Percentiles rank a stretch among this genome's conserved stretches.
Evolutionary conservation across 1,140 invertebrate genomes (phyloP).

Genomic region (Acromyrmex charruanus): DNA sequence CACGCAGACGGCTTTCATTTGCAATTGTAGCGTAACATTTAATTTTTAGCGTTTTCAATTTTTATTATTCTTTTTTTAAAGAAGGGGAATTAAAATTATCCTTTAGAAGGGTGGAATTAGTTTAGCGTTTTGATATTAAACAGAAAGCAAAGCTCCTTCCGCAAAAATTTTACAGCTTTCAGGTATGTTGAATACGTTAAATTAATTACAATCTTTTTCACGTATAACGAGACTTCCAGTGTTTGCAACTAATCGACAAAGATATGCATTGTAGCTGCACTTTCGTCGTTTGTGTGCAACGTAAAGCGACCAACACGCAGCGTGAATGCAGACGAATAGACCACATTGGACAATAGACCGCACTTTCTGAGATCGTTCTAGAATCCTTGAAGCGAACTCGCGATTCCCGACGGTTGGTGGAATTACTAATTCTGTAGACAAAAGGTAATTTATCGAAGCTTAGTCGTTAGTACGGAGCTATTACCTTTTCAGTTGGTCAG

Average conservation of each 20-base stretch:
- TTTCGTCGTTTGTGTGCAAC: constrained; percentile 42
- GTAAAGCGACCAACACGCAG: constrained; percentile 13
- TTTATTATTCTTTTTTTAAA: background rate
- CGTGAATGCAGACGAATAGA: constrained; percentile 62
- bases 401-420: constrained; percentile 32
- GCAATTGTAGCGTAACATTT: constrained; percentile 6
- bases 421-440: constrained; percentile 72
- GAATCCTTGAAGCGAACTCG: constrained; percentile 46
- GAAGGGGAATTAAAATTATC: background rate
- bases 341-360: constrained; percentile 60
- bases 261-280: background rate
- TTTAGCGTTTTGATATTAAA: constrained; percentile 15
- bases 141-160: background rate
- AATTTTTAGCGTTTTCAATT: background rate
- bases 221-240: background rate
- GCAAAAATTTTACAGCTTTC: background rate
- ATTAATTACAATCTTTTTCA: constrained; percentile 22
- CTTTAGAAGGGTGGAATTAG: background rate
- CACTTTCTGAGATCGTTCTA: constrained; percentile 47
- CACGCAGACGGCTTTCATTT: background rate
- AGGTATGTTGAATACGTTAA: constrained; percentile 29
- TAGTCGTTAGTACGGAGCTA: constrained; percentile 15
- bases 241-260: constrained; percentile 45
- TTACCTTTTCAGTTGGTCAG: constrained; percentile 51
- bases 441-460: constrained; percentile 73